phyloP scores from a whole-genome alignment of 2,888 invertebrate genomes.

The Thereva unica region DNA sequence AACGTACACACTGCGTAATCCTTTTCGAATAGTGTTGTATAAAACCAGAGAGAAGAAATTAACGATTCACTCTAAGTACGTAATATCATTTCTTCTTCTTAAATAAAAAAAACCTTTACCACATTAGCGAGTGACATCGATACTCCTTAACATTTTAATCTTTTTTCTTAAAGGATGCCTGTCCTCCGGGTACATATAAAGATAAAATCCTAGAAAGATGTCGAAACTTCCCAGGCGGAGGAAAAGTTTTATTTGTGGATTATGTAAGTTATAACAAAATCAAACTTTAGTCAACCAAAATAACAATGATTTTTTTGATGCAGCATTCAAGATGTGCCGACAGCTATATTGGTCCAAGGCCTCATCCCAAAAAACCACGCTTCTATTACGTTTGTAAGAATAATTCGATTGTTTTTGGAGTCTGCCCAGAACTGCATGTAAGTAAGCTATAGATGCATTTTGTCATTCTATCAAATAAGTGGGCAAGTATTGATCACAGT shows the following conservation, averaged over 20 bases:
- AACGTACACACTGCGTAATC: too few species aligned
- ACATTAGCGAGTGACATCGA: too few species aligned
- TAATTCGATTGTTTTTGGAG: conserved; percentile 55
- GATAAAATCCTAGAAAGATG: conserved; percentile 51
- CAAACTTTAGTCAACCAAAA: not conserved
- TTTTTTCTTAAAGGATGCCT: conserved; percentile 40
- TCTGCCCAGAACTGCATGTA: conserved; percentile 53
- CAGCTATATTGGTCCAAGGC: conserved; percentile 52
- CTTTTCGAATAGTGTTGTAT: too few species aligned
- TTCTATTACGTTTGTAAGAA: conserved; percentile 59
- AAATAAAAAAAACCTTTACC: too few species aligned
- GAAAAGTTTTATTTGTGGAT: conserved; percentile 52
- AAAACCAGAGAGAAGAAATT: too few species aligned
- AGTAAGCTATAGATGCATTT: conserved; percentile 38
- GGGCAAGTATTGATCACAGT: not conserved
- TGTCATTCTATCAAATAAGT: not conserved
- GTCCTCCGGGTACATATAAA: conserved; percentile 49
- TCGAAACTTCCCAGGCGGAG: conserved; percentile 56
- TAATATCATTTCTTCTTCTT: too few species aligned
- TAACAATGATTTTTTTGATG: not conserved
- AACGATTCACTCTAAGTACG: too few species aligned
- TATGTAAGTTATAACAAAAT: conserved; percentile 48
- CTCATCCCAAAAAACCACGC: conserved; percentile 55
- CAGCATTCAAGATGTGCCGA: conserved; percentile 55
- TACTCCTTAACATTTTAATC: not conserved